Conservation (phyloP, 2,797 vertebrate genomes). For the Lycodopsis pacificus region DNA sequence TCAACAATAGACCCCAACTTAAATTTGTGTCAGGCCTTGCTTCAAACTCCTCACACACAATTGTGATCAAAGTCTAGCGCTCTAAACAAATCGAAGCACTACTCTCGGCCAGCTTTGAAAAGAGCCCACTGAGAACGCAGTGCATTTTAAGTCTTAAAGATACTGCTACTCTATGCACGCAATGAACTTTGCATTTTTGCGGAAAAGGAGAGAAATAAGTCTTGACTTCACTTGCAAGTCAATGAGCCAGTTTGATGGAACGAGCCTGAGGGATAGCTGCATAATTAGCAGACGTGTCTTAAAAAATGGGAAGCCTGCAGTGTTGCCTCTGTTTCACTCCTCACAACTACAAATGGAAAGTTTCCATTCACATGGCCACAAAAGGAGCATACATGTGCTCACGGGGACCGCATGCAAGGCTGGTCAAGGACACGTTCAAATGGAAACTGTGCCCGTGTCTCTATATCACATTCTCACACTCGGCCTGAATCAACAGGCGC, state of each 20-base stretch:
- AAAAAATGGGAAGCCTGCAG: slow-evolving; percentile 46
- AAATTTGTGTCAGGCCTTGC: slow-evolving; percentile 53
- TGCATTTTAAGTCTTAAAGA: slow-evolving; percentile 17
- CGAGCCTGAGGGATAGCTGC: slow-evolving; percentile 58
- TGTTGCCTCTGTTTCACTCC: slow-evolving; percentile 34
- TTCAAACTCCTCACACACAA: slow-evolving; percentile 67
- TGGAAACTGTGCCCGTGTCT: slow-evolving; percentile 23
- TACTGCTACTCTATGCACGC: slow-evolving; percentile 4
- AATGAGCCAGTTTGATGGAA: slow-evolving; percentile 68
- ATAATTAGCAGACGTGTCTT: slow-evolving; percentile 67
- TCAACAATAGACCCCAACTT: slow-evolving; percentile 61
- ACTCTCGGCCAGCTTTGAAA: slow-evolving; percentile 20
- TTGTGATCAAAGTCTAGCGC: slow-evolving; percentile 42
- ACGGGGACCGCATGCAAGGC: slow-evolving; percentile 20
- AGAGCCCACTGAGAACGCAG: slow-evolving; percentile 14
- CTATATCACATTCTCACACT: slow-evolving; percentile 42
- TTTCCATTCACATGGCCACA: slow-evolving; percentile 8
- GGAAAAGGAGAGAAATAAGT: slow-evolving; percentile 39
- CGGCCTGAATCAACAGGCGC: slow-evolving; percentile 46
- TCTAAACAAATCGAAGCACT: slow-evolving; percentile 27
- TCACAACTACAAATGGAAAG: slow-evolving; percentile 31
- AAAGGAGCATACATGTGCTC: slow-evolving; percentile 32
- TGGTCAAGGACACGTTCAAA: slow-evolving; percentile 45
- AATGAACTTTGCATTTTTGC: slow-evolving; percentile 44
- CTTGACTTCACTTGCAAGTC: slow-evolving; percentile 63